Conservation (phyloP, 2,888 invertebrate genomes). For the Ctenicera cuprea region DNA sequence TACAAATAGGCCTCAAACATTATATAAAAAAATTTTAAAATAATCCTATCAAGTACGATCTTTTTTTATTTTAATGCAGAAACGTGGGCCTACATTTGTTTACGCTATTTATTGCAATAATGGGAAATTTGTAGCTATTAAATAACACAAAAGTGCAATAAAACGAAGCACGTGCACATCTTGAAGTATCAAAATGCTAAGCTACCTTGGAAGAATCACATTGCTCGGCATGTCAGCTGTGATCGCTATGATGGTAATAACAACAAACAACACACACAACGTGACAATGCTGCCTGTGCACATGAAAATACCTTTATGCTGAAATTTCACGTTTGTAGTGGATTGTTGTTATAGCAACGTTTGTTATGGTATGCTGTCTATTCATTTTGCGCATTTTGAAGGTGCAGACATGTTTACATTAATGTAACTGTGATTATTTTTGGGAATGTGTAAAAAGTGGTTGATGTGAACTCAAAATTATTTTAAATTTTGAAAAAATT, state of each 20-base stretch:
- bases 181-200: slow-evolving; percentile 1
- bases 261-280: slow-evolving; percentile 29
- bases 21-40: too few species aligned
- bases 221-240: not conserved
- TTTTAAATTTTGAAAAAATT: not conserved
- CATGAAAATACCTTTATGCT: slow-evolving; percentile 3
- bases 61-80: too few species aligned
- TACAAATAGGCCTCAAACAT: too few species aligned
- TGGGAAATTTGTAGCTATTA: too few species aligned
- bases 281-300: slow-evolving; percentile 23
- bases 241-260: slow-evolving; percentile 1
- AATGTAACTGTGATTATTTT: not conserved
- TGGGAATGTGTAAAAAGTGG: not conserved
- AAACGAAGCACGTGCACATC: not conserved
- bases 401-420: not conserved
- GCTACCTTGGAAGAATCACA: slow-evolving; percentile 19
- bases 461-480: not conserved
- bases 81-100: too few species aligned
- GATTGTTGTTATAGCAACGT: slow-evolving; percentile 42
- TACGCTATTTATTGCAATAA: too few species aligned
- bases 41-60: too few species aligned
- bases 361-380: slow-evolving; percentile 8
- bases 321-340: slow-evolving; percentile 45
- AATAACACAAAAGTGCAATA: not conserved
- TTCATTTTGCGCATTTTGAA: slow-evolving; percentile 2